Conservation (phyloP, 2,797 vertebrate species). For the Pseudochirops cupreus region DNA sequence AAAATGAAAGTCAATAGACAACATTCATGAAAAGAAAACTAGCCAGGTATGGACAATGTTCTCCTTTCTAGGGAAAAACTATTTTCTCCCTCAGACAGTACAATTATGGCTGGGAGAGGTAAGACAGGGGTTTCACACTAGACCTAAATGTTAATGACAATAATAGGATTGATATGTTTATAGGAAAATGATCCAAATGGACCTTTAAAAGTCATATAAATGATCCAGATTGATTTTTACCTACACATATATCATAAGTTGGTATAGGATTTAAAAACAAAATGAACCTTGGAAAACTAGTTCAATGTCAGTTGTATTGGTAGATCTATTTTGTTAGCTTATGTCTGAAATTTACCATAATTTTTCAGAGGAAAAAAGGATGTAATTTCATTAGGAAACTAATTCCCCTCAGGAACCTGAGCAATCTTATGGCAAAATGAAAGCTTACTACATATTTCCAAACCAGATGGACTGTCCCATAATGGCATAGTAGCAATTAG, state of each 20-base stretch:
- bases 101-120: background rate
- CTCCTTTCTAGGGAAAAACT: constrained; percentile 62
- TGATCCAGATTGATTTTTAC: constrained; percentile 68
- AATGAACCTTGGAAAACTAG: constrained; percentile 42
- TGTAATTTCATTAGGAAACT: constrained; percentile 19
- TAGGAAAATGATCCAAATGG: background rate
- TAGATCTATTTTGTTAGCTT: background rate
- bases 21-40: constrained; percentile 71
- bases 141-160: constrained; percentile 35
- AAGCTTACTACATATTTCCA: accelerated
- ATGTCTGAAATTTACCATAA: accelerated
- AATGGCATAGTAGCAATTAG: accelerated
- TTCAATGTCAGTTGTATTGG: background rate
- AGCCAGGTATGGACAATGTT: constrained; percentile 41
- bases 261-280: constrained; percentile 54
- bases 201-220: constrained; percentile 27
- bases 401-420: background rate
- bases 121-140: background rate
- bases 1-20: constrained; percentile 79
- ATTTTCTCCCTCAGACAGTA: constrained; percentile 5
- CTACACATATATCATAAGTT: constrained; percentile 63
- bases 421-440: background rate
- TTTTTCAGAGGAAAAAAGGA: background rate
- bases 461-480: background rate
- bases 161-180: constrained; percentile 42